Percentiles rank a stretch among this genome's conserved stretches.
phyloP scores from a whole-genome alignment of 2,113 vertebrate species.

The Anolis carolinensis region DNA sequence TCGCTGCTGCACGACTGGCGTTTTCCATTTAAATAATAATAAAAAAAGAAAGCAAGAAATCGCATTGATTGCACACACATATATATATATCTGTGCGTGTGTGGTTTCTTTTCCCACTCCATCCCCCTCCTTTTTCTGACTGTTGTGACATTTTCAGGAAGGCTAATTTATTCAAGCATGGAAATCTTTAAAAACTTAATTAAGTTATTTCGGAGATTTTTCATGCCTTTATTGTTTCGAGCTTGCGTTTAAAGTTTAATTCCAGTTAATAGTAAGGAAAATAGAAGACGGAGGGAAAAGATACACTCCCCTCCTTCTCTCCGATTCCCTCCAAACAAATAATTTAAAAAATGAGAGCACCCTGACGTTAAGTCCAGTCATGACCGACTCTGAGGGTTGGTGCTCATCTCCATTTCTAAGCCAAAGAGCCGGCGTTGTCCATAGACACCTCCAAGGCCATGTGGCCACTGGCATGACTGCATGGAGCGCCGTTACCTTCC shows the following conservation, averaged over 20 bases:
- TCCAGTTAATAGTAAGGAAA: constrained; percentile 69
- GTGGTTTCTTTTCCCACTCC: too few species aligned
- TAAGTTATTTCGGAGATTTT: constrained; percentile 83
- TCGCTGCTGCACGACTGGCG: constrained; percentile 35
- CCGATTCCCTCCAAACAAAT: neutral
- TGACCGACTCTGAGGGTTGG: too few species aligned
- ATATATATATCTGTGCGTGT: too few species aligned
- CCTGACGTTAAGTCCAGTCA: too few species aligned
- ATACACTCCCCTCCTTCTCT: neutral
- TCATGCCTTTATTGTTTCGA: constrained; percentile 80
- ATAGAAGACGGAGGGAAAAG: constrained; percentile 9
- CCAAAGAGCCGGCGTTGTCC: too few species aligned
- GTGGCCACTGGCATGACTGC: too few species aligned
- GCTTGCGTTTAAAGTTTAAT: constrained; percentile 78
- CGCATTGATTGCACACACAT: constrained; percentile 73
- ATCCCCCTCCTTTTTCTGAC: constrained; percentile 67
- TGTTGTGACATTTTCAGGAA: constrained; percentile 85
- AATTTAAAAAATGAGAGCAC: neutral
- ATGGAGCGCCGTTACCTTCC: too few species aligned
- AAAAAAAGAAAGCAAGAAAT: constrained; percentile 60
- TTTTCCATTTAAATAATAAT: constrained; percentile 65
- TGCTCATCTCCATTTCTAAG: too few species aligned
- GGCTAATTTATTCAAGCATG: constrained; percentile 85
- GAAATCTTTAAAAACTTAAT: constrained; percentile 88
- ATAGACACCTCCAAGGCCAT: too few species aligned